These are phyloP conservation scores for Ectropis crepuscularia DNA, from an alignment of 2,888 invertebrate species.

Conservation along the genomic window DNA sequence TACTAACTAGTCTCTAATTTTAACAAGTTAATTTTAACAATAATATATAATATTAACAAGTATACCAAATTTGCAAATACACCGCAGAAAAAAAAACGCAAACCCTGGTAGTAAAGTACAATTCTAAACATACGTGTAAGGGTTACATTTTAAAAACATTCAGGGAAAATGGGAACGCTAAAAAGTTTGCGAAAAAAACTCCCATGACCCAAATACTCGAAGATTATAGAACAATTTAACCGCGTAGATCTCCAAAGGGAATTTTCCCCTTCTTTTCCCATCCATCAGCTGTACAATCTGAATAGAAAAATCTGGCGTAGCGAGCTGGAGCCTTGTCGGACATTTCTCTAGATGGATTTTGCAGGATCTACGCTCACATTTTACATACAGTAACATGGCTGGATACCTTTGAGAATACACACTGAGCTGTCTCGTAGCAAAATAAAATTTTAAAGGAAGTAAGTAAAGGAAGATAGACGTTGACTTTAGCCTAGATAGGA, in stretches of 20 bases:
- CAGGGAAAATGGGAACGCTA: too few species aligned
- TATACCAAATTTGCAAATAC: too few species aligned
- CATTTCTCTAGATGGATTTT: constrained; percentile 37
- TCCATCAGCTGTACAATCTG: not conserved
- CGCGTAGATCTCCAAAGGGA: not conserved
- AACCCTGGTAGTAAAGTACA: too few species aligned
- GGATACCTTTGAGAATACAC: constrained; percentile 3
- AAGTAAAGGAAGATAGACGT: too few species aligned
- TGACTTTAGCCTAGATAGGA: too few species aligned
- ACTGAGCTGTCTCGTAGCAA: constrained; percentile 22
- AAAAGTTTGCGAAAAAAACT: too few species aligned
- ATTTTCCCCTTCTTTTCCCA: constrained; percentile 2
- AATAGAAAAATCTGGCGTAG: constrained; percentile 10
- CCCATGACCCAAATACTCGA: not conserved
- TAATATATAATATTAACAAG: too few species aligned
- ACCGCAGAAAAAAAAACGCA: too few species aligned
- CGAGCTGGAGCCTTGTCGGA: constrained; percentile 22
- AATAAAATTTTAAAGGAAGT: constrained; percentile 19
- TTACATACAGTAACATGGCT: constrained; percentile 11
- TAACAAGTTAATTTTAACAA: too few species aligned
- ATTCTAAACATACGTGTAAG: too few species aligned
- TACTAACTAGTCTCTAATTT: too few species aligned
- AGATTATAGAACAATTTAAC: constrained; percentile 1
- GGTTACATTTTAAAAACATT: too few species aligned
- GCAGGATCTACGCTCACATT: constrained; percentile 13